Evolutionary conservation across 2,113 vertebrate species (phyloP), one percentile per base, ranked within the genome.

Genomic region (Varanus salvator): DNA sequence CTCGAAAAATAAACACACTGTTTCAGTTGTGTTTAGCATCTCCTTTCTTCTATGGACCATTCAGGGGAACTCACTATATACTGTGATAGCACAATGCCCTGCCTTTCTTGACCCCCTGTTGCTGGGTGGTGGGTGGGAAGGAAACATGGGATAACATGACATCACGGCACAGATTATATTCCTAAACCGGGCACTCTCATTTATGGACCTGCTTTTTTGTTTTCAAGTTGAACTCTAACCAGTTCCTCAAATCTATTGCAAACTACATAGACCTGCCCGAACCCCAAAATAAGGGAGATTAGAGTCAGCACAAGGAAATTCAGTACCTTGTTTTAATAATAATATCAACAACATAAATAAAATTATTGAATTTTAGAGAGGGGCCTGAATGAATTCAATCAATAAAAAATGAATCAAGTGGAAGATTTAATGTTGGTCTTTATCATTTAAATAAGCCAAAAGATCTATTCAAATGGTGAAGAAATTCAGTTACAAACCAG

Each of bases 211-310:
- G 94, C 92, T 97, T 97, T 94, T 95, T 94, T 90, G 94, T 94
- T 96, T 96, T 96, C 96, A 95, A 95, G 93, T 81, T 94, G 93
- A 97, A 97, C 96, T 97, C 94, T 96, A 97, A 97, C 96, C 95
- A 96, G 94, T 93, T 83, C 92, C 96, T 96, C 94, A 96, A 97
- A 97, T 97, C 97, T 95, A 96, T 4, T 96, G 95, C 93, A 94
- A 95, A 93, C 83, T 95, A 95, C 95, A 12, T 44, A 44, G 38
- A 44, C 38, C 38, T 44, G 38, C 38, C 38, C 38, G 3, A 44
- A 44, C 38, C 38, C 38, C 38, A 44, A 44, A 44, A 44, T 44
- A 64, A 19, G 60, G 25, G 95, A 97, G 97, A 97, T 97, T 92
- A 97, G 95, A 97, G 96, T 96, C 92, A 95, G 96, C 89, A 14